These are phyloP conservation scores for Mnemiopsis leidyi DNA, from an alignment of 37 sponge, comb jelly and placozoan genomes.

Conservation along the genomic window DNA sequence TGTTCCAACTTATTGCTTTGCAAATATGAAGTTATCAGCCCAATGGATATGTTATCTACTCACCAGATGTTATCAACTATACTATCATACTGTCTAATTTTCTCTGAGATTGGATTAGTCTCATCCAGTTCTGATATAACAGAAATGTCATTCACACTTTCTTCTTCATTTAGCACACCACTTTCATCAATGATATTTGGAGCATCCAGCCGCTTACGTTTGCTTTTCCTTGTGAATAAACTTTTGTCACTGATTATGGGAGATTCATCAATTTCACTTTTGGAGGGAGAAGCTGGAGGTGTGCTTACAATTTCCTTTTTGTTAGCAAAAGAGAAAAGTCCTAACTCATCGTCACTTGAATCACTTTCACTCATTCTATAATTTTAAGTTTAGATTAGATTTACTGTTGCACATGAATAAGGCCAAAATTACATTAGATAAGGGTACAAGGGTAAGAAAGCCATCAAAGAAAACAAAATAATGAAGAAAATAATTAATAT, in stretches of 20 bases:
- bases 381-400: too few relatives aligned
- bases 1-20: too few relatives aligned
- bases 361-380: neutral
- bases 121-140: neutral
- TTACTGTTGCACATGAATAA: too few relatives aligned
- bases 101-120: neutral
- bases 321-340: constrained; percentile 40
- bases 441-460: too few relatives aligned
- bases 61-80: constrained; percentile 6
- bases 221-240: constrained; percentile 21
- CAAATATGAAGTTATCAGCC: too few relatives aligned
- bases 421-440: too few relatives aligned
- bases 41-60: too few relatives aligned
- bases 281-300: neutral
- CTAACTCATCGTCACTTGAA: constrained; percentile 45
- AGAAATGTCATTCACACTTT: neutral
- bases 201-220: neutral
- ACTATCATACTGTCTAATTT: neutral
- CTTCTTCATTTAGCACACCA: neutral
- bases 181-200: neutral
- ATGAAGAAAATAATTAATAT: too few relatives aligned
- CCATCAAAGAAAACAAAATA: too few relatives aligned
- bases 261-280: neutral
- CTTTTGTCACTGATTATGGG: neutral
- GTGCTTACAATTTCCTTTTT: constrained; percentile 20